Evolutionary conservation across 2,888 invertebrate genomes (phyloP), one percentile per base, ranked within the genome.

Genomic region (Frankliniella fusca): DNA sequence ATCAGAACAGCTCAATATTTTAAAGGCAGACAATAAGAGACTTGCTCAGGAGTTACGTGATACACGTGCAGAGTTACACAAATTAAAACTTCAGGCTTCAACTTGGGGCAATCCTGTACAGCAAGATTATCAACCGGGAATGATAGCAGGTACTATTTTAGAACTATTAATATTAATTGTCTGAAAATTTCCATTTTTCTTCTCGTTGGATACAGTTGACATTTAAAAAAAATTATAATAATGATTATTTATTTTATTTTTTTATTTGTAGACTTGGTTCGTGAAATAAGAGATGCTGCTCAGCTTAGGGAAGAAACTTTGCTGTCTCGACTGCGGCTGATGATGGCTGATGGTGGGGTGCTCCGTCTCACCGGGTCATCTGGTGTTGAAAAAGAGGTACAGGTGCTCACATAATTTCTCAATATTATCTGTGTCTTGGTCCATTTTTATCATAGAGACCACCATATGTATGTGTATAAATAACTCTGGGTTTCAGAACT

Each of bases 91-190:
- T 23, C 70, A 76, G 27, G 70, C 70, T 27, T 23, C 70, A 11
- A 27, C 70, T 12, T 76, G 70, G 70, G 70, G 27, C 9, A 76
- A 27, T 76, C 70, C 70, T 12, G 27, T 76, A 27, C 70, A 76
- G 70, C 70, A 76, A 27, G 70, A 76, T 27, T 76, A 76, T 76
- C 70, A 76, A 27, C 70, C 70, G 23, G 70, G 70, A n/a, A 76
- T 76, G 70, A 76, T 76, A 76, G 23, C 70, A 23, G 70, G 70
- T 27, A n/a, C 23, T 10, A 5, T 70, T 70, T 3, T 54, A 3
- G 23, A 11, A 27, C 27, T 1, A 27, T 27, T n/a, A 11, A 27
- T 1, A 27, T 27, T 27, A 8, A 23, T 11, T 0, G 27, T 1
- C 70, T 76, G 0, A 27, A 76, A 54, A 54, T 7, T 54, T 7